phyloP scores from a whole-genome alignment of 2,113 vertebrate genomes.

The Callipepla californica region DNA sequence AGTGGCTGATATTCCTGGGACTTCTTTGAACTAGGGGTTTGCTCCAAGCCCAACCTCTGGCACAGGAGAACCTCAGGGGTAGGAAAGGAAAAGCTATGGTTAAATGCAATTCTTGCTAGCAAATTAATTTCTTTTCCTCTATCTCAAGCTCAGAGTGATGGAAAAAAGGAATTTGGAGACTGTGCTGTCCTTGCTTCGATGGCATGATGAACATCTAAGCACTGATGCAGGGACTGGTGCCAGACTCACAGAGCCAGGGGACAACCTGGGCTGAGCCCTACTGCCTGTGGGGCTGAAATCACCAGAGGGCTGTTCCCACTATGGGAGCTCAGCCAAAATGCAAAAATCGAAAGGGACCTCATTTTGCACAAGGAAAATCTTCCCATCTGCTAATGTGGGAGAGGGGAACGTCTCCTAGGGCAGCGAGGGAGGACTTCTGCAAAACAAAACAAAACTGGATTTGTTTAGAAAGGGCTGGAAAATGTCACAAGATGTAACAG shows the following conservation, averaged over 20 bases:
- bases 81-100: background rate
- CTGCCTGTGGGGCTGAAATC: background rate
- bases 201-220: background rate
- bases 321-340: background rate
- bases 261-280: accelerated
- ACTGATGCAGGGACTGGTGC: accelerated
- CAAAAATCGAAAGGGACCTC: background rate
- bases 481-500: background rate
- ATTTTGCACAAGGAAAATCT: background rate
- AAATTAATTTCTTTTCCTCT: background rate
- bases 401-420: background rate
- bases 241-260: background rate
- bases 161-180: background rate
- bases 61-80: background rate
- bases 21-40: background rate
- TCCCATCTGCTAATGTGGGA: background rate
- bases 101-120: background rate
- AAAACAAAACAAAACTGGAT: background rate
- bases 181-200: background rate
- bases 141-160: background rate
- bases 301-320: background rate
- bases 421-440: background rate
- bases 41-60: background rate
- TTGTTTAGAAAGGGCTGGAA: background rate
- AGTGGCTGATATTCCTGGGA: background rate